Conservation (phyloP, 2,797 vertebrate genomes). For the Schizothorax lantsangensis region DNA sequence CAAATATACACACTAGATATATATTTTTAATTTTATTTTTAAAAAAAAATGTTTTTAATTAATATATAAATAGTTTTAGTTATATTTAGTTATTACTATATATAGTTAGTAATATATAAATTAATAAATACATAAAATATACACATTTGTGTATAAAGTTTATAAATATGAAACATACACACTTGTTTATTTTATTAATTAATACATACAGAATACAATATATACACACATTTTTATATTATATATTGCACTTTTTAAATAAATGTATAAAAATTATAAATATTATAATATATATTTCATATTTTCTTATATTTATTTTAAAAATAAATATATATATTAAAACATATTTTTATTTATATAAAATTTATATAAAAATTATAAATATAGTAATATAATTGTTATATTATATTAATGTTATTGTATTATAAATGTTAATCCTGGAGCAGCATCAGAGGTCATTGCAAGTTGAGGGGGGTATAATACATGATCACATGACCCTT, state of each 20-base stretch:
- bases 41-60: background rate
- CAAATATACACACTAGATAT: background rate
- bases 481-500: slow-evolving; percentile 19
- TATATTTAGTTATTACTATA: background rate
- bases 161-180: background rate
- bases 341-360: background rate
- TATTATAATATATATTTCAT: background rate
- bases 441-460: background rate
- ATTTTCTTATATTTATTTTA: too few species aligned
- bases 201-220: background rate
- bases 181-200: background rate
- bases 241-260: background rate
- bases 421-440: background rate
- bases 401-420: background rate
- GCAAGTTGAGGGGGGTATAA: background rate
- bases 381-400: background rate
- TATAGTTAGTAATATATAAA: background rate
- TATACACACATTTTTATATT: background rate
- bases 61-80: background rate
- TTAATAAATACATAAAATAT: background rate
- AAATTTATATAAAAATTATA: background rate
- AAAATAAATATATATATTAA: background rate
- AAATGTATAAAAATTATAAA: too few species aligned
- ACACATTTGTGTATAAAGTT: background rate
- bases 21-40: background rate